Evolutionary conservation across 2,797 vertebrate species (phyloP), one percentile per base, ranked within the genome.

Genomic region (Siniperca scherzeri): DNA sequence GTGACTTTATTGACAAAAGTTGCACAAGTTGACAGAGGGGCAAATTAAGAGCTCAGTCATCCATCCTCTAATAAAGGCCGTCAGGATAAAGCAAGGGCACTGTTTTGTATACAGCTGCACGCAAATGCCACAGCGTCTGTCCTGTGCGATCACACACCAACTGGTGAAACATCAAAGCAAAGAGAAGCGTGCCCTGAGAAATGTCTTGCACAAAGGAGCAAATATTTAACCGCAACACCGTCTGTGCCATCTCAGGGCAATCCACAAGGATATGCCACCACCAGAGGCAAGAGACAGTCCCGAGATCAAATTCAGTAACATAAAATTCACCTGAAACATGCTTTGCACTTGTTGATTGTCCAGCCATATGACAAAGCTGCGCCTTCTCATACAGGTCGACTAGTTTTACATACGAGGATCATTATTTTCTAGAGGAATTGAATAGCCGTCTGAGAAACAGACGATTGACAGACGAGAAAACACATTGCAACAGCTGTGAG

Each of bases 401-500:
- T 44, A 3, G 75, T 80, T 85, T 76, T 57, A 71, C 69, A 72
- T 52, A 10, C 30, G 22, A 42, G 56, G 66, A 67, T 74, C 72
- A 16, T 74, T 75, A 53, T 88, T 89, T 89, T 74, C 56, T 36
- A 48, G 53, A 77, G 53, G 74, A 89, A 92, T 92, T 62, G 75
- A 85, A 70, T 66, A 87, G 64, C 85, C 77, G 87, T 70, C 71
- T 64, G 85, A 83, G 77, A 92, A 90, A 86, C 81, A 76, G 73
- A 75, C 84, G 86, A 91, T 72, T 94, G 94, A 94, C 93, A 94
- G 91, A 86, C 87, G 81, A 91, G 90, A 88, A 87, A 92, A 93
- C 93, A 89, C 93, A 91, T 88, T 77, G 93, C 93, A 93, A 95
- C 95, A 95, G 94, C 95, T 95, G 93, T 88, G 91, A 92, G 89